Percentiles rank a stretch among this genome's conserved stretches.
Evolutionary conservation across 2,888 invertebrate species (phyloP).

Genomic region (Drosophila subquinaria): DNA sequence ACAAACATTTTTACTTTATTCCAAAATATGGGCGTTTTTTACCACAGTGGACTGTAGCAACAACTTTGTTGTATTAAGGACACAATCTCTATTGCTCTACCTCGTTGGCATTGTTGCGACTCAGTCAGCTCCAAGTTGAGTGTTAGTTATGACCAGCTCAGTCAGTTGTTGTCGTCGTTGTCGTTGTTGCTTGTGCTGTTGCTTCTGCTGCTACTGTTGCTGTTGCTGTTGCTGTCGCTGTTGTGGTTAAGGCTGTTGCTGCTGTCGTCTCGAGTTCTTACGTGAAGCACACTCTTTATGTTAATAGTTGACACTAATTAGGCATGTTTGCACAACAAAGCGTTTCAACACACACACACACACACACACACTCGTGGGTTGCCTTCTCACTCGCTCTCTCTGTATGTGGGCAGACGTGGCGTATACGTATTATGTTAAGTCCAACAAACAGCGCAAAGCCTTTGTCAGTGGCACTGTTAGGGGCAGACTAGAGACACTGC

Average conservation of each 20-base stretch:
- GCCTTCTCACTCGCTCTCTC: not conserved
- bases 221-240: slow-evolving; percentile 26
- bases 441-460: slow-evolving; percentile 63
- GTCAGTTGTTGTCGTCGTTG: slow-evolving; percentile 31
- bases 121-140: slow-evolving; percentile 70
- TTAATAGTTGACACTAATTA: slow-evolving; percentile 81
- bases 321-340: slow-evolving; percentile 79
- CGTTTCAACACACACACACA: slow-evolving; percentile 36
- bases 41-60: slow-evolving; percentile 20
- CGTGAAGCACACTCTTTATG: slow-evolving; percentile 80
- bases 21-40: no score
- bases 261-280: slow-evolving; percentile 77
- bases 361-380: not conserved
- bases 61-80: slow-evolving; percentile 41
- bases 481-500: slow-evolving; percentile 7
- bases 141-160: slow-evolving; percentile 75
- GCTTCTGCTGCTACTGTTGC: slow-evolving; percentile 10
- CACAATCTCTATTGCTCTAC: slow-evolving; percentile 36
- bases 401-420: slow-evolving; percentile 34
- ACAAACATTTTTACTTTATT: no score
- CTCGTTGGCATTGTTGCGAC: slow-evolving; percentile 54
- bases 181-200: slow-evolving; percentile 19
- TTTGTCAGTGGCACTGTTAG: slow-evolving; percentile 59
- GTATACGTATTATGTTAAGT: slow-evolving; percentile 59
- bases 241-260: slow-evolving; percentile 36